A percentile compares a stretch with the other conserved stretches of the same genome.
Evolutionary conservation across 1,140 invertebrate species (phyloP).

Genomic region (Palaemon carinicauda): DNA sequence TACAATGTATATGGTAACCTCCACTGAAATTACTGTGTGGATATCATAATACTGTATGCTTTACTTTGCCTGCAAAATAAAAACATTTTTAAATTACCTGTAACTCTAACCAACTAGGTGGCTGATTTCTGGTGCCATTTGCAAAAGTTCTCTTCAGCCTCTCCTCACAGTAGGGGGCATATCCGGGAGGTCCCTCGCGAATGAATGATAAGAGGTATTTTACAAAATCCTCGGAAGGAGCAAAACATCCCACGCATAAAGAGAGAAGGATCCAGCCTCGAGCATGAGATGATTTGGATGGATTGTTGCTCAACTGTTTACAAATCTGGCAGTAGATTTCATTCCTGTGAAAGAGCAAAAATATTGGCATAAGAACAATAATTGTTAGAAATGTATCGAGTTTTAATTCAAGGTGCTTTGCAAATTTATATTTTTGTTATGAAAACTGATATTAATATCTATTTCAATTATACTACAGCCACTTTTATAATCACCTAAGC

Average conservation of each 20-base stretch:
- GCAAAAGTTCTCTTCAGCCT: slow-evolving; percentile 93
- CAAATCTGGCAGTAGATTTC: slow-evolving; percentile 99
- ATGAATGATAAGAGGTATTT: slow-evolving; percentile 90
- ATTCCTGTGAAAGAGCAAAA: slow-evolving; percentile 54
- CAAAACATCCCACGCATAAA: slow-evolving; percentile 97
- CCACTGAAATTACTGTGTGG: no score
- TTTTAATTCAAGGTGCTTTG: no score
- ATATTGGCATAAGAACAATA: no score
- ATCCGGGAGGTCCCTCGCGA: slow-evolving; percentile 89
- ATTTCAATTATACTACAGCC: neutral
- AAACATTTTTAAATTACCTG: slow-evolving; percentile 67
- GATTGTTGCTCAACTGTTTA: slow-evolving; percentile 96
- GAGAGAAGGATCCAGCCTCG: slow-evolving; percentile 98
- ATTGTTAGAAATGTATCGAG: no score
- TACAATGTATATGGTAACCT: no score
- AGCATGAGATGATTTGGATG: slow-evolving; percentile 94
- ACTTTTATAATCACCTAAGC: slow-evolving; percentile 74
- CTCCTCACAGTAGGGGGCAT: slow-evolving; percentile 97
- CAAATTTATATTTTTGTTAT: no score
- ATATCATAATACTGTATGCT: no score
- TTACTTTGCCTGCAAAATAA: neutral
- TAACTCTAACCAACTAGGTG: slow-evolving; percentile 96
- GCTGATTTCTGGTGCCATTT: slow-evolving; percentile 98
- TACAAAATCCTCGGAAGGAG: slow-evolving; percentile 94
- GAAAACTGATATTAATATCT: no score